These are phyloP conservation scores for Madoqua kirkii DNA, from an alignment of 2,113 vertebrate species.

Conservation along the genomic window DNA sequence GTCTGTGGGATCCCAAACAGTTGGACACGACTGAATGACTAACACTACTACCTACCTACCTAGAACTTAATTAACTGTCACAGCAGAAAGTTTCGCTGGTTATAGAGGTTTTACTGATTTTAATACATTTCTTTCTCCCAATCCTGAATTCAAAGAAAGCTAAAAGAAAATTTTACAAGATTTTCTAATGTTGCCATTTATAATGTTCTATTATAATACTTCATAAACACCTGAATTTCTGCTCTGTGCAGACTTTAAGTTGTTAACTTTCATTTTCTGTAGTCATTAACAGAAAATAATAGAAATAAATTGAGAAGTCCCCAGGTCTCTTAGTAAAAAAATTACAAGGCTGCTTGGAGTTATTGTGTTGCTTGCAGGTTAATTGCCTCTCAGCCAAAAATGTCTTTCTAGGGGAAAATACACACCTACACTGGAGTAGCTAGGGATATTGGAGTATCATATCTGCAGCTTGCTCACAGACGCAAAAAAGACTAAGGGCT, in stretches of 20 bases:
- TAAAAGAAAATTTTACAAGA: not conserved
- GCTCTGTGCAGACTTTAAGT: slow-evolving; percentile 1
- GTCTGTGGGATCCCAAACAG: not conserved
- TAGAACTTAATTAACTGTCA: not conserved
- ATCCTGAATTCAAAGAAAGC: not conserved
- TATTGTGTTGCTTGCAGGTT: not conserved
- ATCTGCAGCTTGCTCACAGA: not conserved
- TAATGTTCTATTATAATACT: not conserved
- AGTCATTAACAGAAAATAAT: slow-evolving; percentile 28
- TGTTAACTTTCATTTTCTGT: not conserved
- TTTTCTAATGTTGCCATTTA: not conserved
- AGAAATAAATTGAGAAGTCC: not conserved
- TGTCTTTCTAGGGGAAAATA: not conserved
- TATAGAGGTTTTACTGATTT: slow-evolving; percentile 18
- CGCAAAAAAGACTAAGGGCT: not conserved
- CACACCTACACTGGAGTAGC: not conserved
- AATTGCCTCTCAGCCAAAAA: not conserved
- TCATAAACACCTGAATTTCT: slow-evolving; percentile 7
- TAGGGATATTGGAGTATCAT: not conserved
- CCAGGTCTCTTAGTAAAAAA: not conserved
- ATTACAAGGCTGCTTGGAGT: not conserved
- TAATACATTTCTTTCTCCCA: not conserved
- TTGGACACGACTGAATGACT: not conserved
- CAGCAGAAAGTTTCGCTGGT: not conserved
- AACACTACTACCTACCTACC: not conserved